Base-by-base conservation (phyloP, 2,113 vertebrate species). In the Alaudala cheleensis region DNA sequence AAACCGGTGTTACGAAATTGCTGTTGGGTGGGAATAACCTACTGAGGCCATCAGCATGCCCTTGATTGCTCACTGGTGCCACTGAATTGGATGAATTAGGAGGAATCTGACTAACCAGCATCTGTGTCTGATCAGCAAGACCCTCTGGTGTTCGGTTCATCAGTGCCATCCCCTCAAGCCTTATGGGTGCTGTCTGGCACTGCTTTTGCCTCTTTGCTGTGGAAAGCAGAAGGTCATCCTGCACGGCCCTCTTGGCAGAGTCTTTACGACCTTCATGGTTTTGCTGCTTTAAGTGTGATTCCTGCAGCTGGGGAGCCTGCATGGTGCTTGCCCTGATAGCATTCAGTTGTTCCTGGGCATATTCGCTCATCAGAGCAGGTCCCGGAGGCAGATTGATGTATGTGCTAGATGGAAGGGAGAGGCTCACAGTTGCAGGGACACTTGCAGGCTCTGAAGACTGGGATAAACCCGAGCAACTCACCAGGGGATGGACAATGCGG, bases 151-250 rank as follows among this genome's bases (percentile, higher is more conserved):
- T 72, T 45, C 95, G 95, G 91, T 94, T 97, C 96, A 98, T 97
- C 86, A 98, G 5, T 0, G 95, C 95, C 97, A 99, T 99, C n/a
- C 98, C 98, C 54, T 99, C 99, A 42, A 99, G 98, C 31, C 98
- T 97, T 28, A 95, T 58, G 9, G 94, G 93, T 13, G 84, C 94
- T 62, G 93, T 95, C 93, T 98, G 98, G 88, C 99, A 99, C 24
- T 98, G 98, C 91, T 99, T 99, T 39, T 99, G 98, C 40, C 99
- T 98, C 95, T 99, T 99, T n/a, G 98, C 98, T 3, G 98, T 98
- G 31, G 99, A 98, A 34, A 99, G 97, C 91, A 99, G 96, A 16
- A 98, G 98, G 54, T 99, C 99, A 19, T 99, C 99, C 71, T 98
- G 99, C 54, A 99, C 98, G 4, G 98, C 97, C n/a, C 99, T 97